Evolutionary conservation across 2,888 invertebrate species (phyloP).

Genomic region (Smittia sp.): DNA sequence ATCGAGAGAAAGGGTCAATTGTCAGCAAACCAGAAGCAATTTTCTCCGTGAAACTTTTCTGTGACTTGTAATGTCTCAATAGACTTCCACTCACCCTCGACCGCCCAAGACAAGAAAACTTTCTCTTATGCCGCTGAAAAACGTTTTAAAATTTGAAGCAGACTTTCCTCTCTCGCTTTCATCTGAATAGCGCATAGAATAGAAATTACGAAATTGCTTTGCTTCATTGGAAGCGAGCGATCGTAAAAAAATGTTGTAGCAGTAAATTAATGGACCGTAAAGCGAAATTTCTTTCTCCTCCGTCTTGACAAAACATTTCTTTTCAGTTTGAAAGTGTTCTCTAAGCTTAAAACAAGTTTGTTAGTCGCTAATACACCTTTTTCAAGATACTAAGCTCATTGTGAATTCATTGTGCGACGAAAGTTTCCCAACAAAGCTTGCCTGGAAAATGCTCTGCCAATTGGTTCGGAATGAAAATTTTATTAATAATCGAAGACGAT

Average conservation of each 20-base stretch:
- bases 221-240: constrained; percentile 11
- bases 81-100: neutral
- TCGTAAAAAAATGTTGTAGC: constrained; percentile 22
- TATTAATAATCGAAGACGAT: constrained; percentile 10
- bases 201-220: constrained; percentile 22
- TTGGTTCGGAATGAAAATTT: constrained; percentile 2
- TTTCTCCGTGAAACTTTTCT: neutral
- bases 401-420: constrained; percentile 14
- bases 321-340: neutral
- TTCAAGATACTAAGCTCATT: neutral
- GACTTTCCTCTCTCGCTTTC: neutral
- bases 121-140: neutral
- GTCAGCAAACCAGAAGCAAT: too few relatives aligned
- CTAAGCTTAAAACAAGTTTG: constrained; percentile 6
- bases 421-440: constrained; percentile 1
- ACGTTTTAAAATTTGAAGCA: neutral
- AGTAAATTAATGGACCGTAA: constrained; percentile 23
- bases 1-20: too few relatives aligned
- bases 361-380: constrained; percentile 23
- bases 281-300: neutral
- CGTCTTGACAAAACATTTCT: neutral
- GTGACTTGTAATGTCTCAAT: neutral
- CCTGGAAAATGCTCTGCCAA: neutral
- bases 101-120: neutral
- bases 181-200: neutral